Evolutionary conservation across 2,888 invertebrate genomes (phyloP).

Genomic region (Linnaemya tessellans): DNA sequence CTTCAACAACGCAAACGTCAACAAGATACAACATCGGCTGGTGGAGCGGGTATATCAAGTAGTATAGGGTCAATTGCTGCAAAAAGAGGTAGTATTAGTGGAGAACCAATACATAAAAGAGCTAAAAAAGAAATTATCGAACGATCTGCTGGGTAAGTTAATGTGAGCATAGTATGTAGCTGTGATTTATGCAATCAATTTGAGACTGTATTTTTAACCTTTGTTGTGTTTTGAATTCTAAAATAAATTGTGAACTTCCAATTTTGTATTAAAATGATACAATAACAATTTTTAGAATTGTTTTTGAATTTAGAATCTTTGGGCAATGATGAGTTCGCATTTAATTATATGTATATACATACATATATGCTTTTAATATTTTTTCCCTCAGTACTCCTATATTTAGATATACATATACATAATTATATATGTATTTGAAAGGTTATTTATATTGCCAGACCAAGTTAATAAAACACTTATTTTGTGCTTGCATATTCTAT

Average conservation of each 20-base stretch:
- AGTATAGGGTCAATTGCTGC: conserved; percentile 72
- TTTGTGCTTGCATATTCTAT: no score
- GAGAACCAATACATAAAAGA: conserved; percentile 81
- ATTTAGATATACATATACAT: no score
- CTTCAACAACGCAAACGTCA: conserved; percentile 82
- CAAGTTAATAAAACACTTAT: no score
- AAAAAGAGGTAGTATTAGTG: conserved; percentile 75
- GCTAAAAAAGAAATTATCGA: conserved; percentile 82
- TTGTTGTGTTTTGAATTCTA: conserved; percentile 3
- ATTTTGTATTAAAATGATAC: background rate
- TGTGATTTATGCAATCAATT: conserved; percentile 8
- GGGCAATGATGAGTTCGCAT: background rate
- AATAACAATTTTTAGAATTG: background rate
- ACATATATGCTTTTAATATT: no score
- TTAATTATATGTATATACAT: background rate
- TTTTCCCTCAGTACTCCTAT: background rate
- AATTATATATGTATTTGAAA: no score
- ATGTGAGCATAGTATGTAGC: background rate
- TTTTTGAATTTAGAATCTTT: background rate
- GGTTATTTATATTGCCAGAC: no score
- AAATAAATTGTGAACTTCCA: conserved; percentile 43
- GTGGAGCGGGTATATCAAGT: conserved; percentile 29
- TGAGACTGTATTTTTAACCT: conserved; percentile 34
- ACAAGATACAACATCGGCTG: conserved; percentile 76
- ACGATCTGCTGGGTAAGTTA: conserved; percentile 75